Percentiles rank a stretch among this genome's conserved stretches.
These are phyloP conservation scores for Autographa pulchrina DNA, from an alignment of 2,888 invertebrate species.

Conservation along the genomic window DNA sequence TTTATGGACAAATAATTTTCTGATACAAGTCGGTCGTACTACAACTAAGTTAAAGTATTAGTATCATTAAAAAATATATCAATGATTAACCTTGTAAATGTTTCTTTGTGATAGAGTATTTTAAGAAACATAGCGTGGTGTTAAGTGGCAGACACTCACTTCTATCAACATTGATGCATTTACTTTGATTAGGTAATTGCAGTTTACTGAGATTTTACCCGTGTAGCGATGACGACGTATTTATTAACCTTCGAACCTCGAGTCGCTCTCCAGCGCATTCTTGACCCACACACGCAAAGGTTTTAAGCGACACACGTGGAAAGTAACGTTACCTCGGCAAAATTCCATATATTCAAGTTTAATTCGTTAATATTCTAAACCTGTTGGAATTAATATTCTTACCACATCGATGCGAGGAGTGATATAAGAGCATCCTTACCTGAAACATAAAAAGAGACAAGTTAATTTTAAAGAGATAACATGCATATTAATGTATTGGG, in stretches of 20 bases:
- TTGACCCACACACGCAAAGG: constrained; percentile 67
- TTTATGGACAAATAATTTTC: background rate
- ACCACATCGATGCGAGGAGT: constrained; percentile 54
- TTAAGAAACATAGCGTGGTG: background rate
- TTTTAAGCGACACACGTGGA: constrained; percentile 54
- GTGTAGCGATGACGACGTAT: constrained; percentile 34
- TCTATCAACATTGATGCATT: constrained; percentile 5
- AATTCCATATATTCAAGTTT: constrained; percentile 50
- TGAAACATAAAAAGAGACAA: constrained; percentile 66
- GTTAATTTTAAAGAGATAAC: constrained; percentile 55
- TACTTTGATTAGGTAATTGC: constrained; percentile 35
- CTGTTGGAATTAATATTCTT: constrained; percentile 57
- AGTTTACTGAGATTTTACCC: constrained; percentile 58
- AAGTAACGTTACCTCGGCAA: constrained; percentile 58
- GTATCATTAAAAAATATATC: background rate
- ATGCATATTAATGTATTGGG: constrained; percentile 17
- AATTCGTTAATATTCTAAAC: constrained; percentile 40
- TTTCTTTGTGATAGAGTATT: background rate
- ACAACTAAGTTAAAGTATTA: background rate
- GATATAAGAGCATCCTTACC: constrained; percentile 66
- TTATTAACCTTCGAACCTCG: constrained; percentile 63
- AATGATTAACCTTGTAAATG: background rate
- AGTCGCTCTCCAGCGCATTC: constrained; percentile 69
- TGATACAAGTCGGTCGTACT: too few species aligned
- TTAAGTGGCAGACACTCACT: constrained; percentile 2